These are phyloP conservation scores for Chrysolina haemoptera DNA, from an alignment of 2,888 invertebrate genomes.

Conservation along the genomic window DNA sequence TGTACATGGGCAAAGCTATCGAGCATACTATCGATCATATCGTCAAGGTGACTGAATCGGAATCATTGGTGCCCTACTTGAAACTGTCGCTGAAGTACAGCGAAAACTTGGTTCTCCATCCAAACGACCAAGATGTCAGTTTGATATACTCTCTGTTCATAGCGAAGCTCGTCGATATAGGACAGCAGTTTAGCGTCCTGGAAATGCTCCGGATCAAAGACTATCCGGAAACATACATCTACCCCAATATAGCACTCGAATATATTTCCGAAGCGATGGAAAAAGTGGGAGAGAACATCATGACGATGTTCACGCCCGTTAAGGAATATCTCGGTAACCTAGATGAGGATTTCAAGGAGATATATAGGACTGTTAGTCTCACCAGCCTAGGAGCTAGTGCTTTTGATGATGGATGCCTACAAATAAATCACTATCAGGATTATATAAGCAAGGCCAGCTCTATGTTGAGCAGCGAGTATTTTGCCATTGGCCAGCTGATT, in stretches of 20 bases:
- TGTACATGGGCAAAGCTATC: conserved; percentile 79
- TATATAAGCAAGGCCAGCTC: conserved; percentile 76
- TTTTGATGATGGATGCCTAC: conserved; percentile 75
- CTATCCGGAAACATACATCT: conserved; percentile 53
- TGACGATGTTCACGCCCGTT: conserved; percentile 74
- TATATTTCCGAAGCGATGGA: conserved; percentile 70
- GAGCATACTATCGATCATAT: conserved; percentile 78
- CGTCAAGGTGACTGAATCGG: conserved; percentile 72
- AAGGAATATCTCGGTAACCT: conserved; percentile 72
- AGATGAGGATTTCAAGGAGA: conserved; percentile 72
- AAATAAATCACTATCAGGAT: conserved; percentile 75
- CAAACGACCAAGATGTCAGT: conserved; percentile 74
- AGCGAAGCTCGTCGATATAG: conserved; percentile 56
- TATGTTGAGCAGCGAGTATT: conserved; percentile 79
- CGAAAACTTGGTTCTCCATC: conserved; percentile 70
- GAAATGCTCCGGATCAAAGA: conserved; percentile 56
- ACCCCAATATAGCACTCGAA: conserved; percentile 61
- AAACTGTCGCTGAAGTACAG: conserved; percentile 68
- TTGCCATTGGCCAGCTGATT: conserved; percentile 76
- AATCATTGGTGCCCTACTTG: conserved; percentile 75
- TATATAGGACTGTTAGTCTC: conserved; percentile 33
- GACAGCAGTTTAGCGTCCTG: conserved; percentile 50
- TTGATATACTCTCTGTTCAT: conserved; percentile 74
- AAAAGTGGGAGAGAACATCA: conserved; percentile 72
- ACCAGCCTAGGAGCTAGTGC: conserved; percentile 63